Evolutionary conservation across 2,888 invertebrate species (phyloP), one percentile per base, ranked within the genome.

Genomic region (Ptychoptera albimana): DNA sequence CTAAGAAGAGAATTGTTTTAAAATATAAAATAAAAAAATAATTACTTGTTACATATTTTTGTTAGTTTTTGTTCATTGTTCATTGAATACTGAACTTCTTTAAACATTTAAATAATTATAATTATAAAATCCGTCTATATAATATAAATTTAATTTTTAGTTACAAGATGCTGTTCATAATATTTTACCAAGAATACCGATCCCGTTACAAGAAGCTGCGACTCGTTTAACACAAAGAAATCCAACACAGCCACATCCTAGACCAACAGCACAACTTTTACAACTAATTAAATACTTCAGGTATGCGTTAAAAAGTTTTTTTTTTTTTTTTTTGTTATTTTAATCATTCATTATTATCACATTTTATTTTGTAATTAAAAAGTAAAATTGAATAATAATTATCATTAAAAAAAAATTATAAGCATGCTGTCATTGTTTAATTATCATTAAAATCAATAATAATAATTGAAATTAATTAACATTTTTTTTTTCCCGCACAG

Each of bases 181-280:
- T 53, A 74, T 92, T 52, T 66, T 91, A 55, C 79, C 82, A 10
- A 72, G 79, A 50, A 76, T 94, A 53, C 92, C 93, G 7, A 66
- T 79, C 39, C 82, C 83, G 2, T 72, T 96, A 42, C 89, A 88
- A 58, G 94, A 94, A 65, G 91, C 89, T 0, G 78, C 84, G 7
- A 77, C 82, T 43, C 75, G 91, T 49, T 74, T 94, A 56, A 72
- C 93, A 45, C 79, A 79, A 54, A 77, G 78, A 50, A 91, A 96
- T 58, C 79, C 88, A 0, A 75, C 84, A 50, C 23, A 23, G 23
- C 23, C 23, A 23, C 23, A 23, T 23, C 79, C 85, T 51, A 73
- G 97, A 51, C 96, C 96, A 7, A 86, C 86, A 16, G 85, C 93
- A 32, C 92, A 93, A 61, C 74, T 92, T 45, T 73, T 97, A 52